Conservation (phyloP, 2,113 vertebrate species). For the Dolichallabes microphthalmus region DNA sequence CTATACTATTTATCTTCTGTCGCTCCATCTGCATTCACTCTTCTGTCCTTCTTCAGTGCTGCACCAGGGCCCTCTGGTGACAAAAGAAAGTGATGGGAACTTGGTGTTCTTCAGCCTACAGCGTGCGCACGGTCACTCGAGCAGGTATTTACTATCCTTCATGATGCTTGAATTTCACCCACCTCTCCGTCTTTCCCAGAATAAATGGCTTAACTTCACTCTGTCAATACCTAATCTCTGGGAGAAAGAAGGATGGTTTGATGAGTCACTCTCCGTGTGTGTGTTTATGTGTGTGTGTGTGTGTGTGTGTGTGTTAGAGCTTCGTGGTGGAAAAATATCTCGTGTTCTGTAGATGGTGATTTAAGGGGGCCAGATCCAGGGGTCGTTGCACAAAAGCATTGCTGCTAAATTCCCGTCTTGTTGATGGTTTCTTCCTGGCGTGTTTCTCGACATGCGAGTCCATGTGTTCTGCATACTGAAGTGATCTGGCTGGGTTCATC, state of each 20-base stretch:
- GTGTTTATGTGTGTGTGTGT: constrained; percentile 33
- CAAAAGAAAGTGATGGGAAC: constrained; percentile 38
- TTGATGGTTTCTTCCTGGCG: background rate
- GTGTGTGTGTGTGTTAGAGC: constrained; percentile 29
- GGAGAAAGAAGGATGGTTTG: constrained; percentile 3
- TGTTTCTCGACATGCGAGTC: background rate
- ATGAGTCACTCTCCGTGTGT: constrained; percentile 46
- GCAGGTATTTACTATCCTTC: constrained; percentile 42
- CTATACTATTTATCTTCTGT: background rate
- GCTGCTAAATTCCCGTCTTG: background rate
- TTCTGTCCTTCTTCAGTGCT: constrained; percentile 1
- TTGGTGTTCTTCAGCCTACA: background rate
- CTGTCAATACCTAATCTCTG: constrained; percentile 49
- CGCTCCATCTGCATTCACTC: background rate
- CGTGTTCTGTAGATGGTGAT: constrained; percentile 18
- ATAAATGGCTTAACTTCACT: constrained; percentile 41
- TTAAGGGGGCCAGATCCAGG: background rate
- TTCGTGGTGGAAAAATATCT: constrained; percentile 31
- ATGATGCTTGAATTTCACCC: constrained; percentile 8
- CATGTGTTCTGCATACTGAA: background rate
- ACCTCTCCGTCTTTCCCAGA: constrained; percentile 27
- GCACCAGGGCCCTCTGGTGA: constrained; percentile 28
- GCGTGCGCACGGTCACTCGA: constrained; percentile 15
- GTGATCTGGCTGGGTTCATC: constrained; percentile 19
- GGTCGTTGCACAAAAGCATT: background rate